These are phyloP conservation scores for Phyllotis vaccarum DNA, from an alignment of 2,797 vertebrate species.

Conservation along the genomic window DNA sequence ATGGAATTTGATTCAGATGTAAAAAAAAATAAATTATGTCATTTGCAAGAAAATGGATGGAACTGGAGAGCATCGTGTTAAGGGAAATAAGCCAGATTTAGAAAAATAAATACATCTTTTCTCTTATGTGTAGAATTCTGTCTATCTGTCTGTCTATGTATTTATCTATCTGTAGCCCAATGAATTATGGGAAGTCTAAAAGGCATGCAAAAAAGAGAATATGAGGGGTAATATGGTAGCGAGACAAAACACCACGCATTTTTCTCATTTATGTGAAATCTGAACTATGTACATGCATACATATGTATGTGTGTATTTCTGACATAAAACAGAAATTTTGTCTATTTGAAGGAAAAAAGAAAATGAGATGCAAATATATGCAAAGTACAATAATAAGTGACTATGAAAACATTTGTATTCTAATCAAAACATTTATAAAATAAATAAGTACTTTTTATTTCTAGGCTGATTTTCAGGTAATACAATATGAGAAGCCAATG, in stretches of 20 bases:
- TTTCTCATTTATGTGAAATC: neutral
- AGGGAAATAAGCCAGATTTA: neutral
- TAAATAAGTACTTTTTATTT: neutral
- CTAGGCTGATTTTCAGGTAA: neutral
- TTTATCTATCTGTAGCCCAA: neutral
- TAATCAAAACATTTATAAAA: neutral
- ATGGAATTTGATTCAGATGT: neutral
- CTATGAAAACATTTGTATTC: neutral
- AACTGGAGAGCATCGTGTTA: neutral
- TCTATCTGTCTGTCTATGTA: neutral
- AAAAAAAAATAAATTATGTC: neutral
- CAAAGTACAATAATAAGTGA: neutral
- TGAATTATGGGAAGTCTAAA: neutral
- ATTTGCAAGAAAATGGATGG: neutral
- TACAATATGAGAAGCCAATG: neutral
- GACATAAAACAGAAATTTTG: neutral
- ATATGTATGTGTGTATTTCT: neutral
- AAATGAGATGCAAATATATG: neutral
- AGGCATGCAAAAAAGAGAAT: neutral
- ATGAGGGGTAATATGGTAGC: neutral
- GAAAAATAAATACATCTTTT: neutral
- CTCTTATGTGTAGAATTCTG: neutral
- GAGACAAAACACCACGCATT: neutral
- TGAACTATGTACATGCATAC: no score
- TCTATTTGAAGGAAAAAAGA: neutral